Conservation (phyloP, 1,140 invertebrate genomes). For the Agraylea sexmaculata region DNA sequence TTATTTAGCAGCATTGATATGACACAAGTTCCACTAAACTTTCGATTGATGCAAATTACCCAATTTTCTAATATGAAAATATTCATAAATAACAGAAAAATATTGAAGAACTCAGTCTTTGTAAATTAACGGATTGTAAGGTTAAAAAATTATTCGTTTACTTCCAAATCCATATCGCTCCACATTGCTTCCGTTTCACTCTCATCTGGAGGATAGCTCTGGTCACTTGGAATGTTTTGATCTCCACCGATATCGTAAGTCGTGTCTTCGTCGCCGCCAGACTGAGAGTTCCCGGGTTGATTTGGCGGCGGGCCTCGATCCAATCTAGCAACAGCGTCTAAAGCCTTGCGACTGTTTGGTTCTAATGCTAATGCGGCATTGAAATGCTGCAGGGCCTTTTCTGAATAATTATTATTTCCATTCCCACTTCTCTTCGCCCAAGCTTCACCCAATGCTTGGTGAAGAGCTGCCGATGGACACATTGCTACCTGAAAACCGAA, state of each 20-base stretch:
- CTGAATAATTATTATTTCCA: constrained; percentile 47
- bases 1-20: no score
- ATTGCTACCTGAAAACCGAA: constrained; percentile 25
- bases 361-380: constrained; percentile 54
- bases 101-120: no score
- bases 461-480: constrained; percentile 49
- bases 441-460: constrained; percentile 57
- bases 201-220: constrained; percentile 43
- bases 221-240: constrained; percentile 35
- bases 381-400: constrained; percentile 60
- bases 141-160: no score
- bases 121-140: no score
- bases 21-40: no score
- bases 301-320: constrained; percentile 27
- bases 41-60: no score
- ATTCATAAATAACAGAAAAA: no score
- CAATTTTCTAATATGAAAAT: no score
- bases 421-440: constrained; percentile 30
- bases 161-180: constrained; percentile 46
- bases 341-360: constrained; percentile 49
- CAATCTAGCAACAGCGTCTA: constrained; percentile 52
- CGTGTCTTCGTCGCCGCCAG: constrained; percentile 43
- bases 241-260: constrained; percentile 45
- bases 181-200: constrained; percentile 50
- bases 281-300: constrained; percentile 33